These are phyloP conservation scores for Eristalis intricaria DNA, from an alignment of 2,888 invertebrate species.

Conservation along the genomic window DNA sequence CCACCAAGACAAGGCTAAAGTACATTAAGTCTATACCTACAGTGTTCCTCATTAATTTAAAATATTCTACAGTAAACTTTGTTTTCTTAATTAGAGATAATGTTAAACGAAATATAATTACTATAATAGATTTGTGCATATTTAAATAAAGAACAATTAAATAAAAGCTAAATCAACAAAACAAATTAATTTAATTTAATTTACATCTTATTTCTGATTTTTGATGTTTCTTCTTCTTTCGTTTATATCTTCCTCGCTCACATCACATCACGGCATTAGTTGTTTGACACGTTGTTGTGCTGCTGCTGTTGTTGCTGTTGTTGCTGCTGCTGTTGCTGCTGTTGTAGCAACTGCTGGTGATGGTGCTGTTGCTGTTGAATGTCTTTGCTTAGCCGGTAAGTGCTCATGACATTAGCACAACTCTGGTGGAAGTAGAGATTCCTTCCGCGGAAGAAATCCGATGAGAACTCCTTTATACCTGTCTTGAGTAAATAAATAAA, in stretches of 20 bases:
- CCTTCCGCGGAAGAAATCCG: constrained; percentile 80
- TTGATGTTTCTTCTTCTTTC: background rate
- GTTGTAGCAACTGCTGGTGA: constrained; percentile 74
- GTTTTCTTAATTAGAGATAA: constrained; percentile 4
- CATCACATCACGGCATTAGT: constrained; percentile 24
- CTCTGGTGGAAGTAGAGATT: constrained; percentile 81
- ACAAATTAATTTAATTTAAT: constrained; percentile 32
- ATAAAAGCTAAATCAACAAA: constrained; percentile 38
- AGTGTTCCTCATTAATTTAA: constrained; percentile 33
- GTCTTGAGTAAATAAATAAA: constrained; percentile 75
- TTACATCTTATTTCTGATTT: constrained; percentile 16
- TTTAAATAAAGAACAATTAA: constrained; percentile 33
- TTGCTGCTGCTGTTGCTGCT: constrained; percentile 76
- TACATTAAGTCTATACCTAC: constrained; percentile 34
- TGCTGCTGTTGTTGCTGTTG: constrained; percentile 53
- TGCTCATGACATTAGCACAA: constrained; percentile 81
- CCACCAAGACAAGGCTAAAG: constrained; percentile 14
- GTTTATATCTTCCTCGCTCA: background rate
- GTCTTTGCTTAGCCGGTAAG: constrained; percentile 79
- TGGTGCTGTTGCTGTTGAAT: constrained; percentile 78
- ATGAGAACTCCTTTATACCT: constrained; percentile 81
- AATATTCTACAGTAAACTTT: constrained; percentile 56
- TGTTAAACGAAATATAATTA: background rate
- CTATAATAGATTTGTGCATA: constrained; percentile 49
- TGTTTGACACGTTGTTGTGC: constrained; percentile 66